Conservation (phyloP, 2,113 vertebrate genomes). For the Eulacestoma nigropectus region DNA sequence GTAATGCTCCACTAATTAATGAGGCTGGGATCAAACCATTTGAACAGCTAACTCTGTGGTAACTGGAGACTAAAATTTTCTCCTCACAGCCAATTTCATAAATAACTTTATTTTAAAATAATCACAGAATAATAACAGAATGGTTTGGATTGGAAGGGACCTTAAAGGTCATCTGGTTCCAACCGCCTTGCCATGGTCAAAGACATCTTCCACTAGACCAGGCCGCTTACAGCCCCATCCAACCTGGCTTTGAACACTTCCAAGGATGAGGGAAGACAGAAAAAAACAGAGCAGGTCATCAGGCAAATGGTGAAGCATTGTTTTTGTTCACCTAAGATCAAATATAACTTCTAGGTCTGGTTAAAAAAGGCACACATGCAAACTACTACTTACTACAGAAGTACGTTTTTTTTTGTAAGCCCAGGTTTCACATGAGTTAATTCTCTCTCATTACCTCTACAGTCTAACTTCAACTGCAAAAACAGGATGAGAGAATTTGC, state of each 20-base stretch:
- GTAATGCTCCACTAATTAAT: not conserved
- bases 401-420: not conserved
- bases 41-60: not conserved
- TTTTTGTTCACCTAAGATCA: not conserved
- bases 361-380: not conserved
- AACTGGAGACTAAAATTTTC: not conserved
- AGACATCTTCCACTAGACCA: not conserved
- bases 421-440: not conserved
- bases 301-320: not conserved
- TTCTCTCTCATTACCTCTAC: not conserved
- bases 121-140: not conserved
- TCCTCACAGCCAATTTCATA: not conserved
- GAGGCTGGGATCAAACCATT: not conserved
- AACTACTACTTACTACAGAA: not conserved
- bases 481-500: not conserved
- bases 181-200: not conserved
- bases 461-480: not conserved
- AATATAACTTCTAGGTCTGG: not conserved
- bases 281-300: not conserved
- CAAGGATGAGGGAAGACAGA: not conserved
- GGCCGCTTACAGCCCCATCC: not conserved
- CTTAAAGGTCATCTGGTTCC: not conserved
- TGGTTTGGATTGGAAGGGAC: not conserved
- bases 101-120: not conserved
- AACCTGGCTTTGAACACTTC: not conserved